Evolutionary conservation across 2,113 vertebrate genomes (phyloP), one percentile per base, ranked within the genome.

Genomic region (Aix galericulata): DNA sequence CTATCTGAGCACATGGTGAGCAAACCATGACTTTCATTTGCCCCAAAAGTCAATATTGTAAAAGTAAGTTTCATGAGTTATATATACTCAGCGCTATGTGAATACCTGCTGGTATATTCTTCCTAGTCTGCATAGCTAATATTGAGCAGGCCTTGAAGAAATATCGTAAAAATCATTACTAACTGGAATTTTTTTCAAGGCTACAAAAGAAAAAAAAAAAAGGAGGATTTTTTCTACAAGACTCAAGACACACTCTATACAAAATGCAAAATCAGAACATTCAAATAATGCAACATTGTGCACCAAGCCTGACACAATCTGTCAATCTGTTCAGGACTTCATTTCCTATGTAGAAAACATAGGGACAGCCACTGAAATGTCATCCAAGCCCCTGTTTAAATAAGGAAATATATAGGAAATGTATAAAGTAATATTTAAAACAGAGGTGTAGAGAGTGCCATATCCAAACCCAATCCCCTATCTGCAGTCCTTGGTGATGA

Each of bases 11-110:
- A 3, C 22, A 4, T n/a, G n/a, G 12, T 85, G 32, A 82, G 48
- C 20, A 90, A 79, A 82, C 23, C 8, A 20, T 27, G 71, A 22
- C 8, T 69, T 64, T 18, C 13, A 6, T 63, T 85, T 64, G 17
- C 4, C 31, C 11, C 4, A 3, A 26, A 74, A 17, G 11, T 26
- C 27, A 0, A 0, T 9, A 21, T 44, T 90, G 86, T 55, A 80
- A 18, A 79, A 3, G 13, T 31, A 60, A 53, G 3, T 60, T 90
- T 80, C 82, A 25, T 6, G 9, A 89, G 11, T 62, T 69, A 55
- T 15, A 46, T 17, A 40, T 52, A 56, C 31, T 48, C 16, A 78
- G 80, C 74, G 11, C 6, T 52, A 27, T 48, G 9, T 85, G 53
- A 77, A 90, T 67, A 84, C 5, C n/a, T 74, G 31, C 20, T 58